Percentiles rank a stretch among this genome's conserved stretches.
Evolutionary conservation across 2,113 vertebrate species (phyloP).

Genomic region (Pygoscelis adeliae): DNA sequence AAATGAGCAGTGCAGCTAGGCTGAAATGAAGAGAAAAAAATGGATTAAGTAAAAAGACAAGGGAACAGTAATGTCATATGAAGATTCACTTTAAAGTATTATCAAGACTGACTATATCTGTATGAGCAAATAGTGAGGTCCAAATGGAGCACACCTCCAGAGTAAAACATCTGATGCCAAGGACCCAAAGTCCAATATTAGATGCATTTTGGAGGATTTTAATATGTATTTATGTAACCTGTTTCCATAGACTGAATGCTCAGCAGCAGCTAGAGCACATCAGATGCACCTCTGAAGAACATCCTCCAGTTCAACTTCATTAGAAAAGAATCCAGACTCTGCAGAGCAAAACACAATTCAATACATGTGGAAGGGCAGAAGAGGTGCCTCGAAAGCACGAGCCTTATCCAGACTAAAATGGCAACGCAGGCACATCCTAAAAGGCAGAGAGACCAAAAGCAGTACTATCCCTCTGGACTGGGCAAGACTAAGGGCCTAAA

Average conservation of each 20-base stretch:
- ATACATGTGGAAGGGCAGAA: neutral
- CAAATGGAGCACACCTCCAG: neutral
- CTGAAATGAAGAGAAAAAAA: neutral
- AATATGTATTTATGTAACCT: neutral
- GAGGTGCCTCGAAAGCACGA: neutral
- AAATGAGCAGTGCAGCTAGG: neutral
- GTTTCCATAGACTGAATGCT: neutral
- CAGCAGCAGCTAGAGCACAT: neutral
- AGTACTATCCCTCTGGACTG: neutral
- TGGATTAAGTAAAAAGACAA: neutral
- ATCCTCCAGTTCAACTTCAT: neutral
- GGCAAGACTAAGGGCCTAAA: neutral
- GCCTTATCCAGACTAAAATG: neutral
- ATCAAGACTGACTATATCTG: neutral
- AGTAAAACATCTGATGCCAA: neutral
- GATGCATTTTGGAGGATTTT: neutral
- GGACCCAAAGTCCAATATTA: neutral
- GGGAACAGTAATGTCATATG: neutral
- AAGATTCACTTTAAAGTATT: neutral
- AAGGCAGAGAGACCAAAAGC: neutral
- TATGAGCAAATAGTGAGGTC: neutral
- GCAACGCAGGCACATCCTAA: neutral
- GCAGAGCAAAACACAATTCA: neutral
- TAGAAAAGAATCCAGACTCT: neutral
- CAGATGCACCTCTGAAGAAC: neutral